Conservation (phyloP, 2,113 vertebrate genomes). For the Taurulus bubalis region DNA sequence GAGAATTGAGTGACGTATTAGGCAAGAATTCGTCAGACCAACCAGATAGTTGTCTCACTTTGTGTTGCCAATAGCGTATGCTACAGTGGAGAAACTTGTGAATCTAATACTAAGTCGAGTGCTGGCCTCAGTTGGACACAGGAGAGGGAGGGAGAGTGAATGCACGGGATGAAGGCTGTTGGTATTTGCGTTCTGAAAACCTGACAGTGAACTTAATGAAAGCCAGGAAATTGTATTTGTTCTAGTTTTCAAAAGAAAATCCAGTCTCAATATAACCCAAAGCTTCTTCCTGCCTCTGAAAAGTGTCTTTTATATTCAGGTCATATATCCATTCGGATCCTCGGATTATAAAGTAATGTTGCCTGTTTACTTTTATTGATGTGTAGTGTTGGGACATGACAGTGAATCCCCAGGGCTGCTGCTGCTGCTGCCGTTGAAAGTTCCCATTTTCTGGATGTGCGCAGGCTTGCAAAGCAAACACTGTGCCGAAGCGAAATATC, state of each 20-base stretch:
- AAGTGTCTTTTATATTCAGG: constrained; percentile 58
- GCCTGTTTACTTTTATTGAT: constrained; percentile 56
- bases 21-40: neutral
- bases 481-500: constrained; percentile 42
- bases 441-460: constrained; percentile 47
- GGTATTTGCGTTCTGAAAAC: neutral
- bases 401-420: constrained; percentile 27
- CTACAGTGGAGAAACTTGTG: neutral
- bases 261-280: constrained; percentile 15
- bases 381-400: constrained; percentile 51
- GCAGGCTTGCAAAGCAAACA: constrained; percentile 46
- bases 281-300: constrained; percentile 21
- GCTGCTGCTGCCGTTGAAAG: constrained; percentile 31
- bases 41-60: neutral
- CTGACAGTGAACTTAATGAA: constrained; percentile 9
- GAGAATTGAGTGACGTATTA: neutral
- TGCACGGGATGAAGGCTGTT: neutral
- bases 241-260: constrained; percentile 32
- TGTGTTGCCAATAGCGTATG: neutral
- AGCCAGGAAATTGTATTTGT: constrained; percentile 27
- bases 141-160: neutral
- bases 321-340: constrained; percentile 35
- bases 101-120: neutral
- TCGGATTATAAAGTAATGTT: constrained; percentile 52
- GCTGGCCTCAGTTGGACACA: neutral